These are phyloP conservation scores for Scotopteryx bipunctaria DNA, from an alignment of 2,888 invertebrate genomes.

Conservation along the genomic window DNA sequence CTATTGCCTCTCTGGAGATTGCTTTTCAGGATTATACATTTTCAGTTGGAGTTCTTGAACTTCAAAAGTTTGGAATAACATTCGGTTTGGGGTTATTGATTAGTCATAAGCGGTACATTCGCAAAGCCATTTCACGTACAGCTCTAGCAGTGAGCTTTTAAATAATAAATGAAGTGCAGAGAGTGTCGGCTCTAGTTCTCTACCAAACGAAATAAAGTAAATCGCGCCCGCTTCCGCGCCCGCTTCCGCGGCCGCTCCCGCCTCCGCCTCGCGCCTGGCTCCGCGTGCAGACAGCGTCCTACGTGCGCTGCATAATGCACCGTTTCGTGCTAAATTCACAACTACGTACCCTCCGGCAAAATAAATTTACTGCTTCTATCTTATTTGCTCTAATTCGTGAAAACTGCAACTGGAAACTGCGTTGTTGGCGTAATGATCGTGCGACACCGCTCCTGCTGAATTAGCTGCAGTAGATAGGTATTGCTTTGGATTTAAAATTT, in stretches of 20 bases:
- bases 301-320: constrained; percentile 81
- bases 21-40: constrained; percentile 73
- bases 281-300: constrained; percentile 71
- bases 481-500: constrained; percentile 45
- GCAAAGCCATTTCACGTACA: constrained; percentile 61
- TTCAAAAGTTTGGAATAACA: constrained; percentile 22
- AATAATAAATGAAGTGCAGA: constrained; percentile 76
- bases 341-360: constrained; percentile 71
- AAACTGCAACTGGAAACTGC: constrained; percentile 62
- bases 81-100: constrained; percentile 41
- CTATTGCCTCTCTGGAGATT: constrained; percentile 75
- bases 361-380: constrained; percentile 78
- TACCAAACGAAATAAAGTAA: constrained; percentile 44
- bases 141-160: constrained; percentile 63
- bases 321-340: constrained; percentile 78
- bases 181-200: constrained; percentile 43
- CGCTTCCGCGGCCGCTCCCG: constrained; percentile 46
- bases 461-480: constrained; percentile 45
- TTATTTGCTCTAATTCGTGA: constrained; percentile 78
- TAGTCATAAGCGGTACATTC: constrained; percentile 55
- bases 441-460: constrained; percentile 50
- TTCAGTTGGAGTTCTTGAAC: constrained; percentile 46
- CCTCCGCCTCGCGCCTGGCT: constrained; percentile 49
- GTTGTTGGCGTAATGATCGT: constrained; percentile 53
- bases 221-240: constrained; percentile 22